phyloP scores from a whole-genome alignment of 64 coral and sea anemone species.

The Dendronephthya gigantea region DNA sequence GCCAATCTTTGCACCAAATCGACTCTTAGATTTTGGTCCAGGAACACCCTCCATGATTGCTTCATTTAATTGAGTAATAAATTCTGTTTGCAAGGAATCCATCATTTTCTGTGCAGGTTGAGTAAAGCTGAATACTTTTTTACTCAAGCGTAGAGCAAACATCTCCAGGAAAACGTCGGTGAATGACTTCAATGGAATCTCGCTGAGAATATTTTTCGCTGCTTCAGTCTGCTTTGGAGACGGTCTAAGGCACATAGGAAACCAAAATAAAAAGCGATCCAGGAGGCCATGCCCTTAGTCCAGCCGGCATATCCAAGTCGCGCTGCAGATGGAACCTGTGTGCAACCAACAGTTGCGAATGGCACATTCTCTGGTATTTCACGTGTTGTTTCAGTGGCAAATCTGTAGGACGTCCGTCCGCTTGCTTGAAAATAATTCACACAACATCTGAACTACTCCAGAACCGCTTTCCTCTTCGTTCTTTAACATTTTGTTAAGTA shows the following conservation, averaged over 20 bases:
- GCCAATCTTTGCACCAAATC: conserved; percentile 15
- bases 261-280: too few relatives aligned
- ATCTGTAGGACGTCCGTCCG: conserved; percentile 28
- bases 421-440: conserved; percentile 49
- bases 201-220: too few relatives aligned
- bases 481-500: conserved; percentile 52
- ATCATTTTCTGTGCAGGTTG: neutral
- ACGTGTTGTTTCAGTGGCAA: conserved; percentile 26
- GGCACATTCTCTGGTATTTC: conserved; percentile 40
- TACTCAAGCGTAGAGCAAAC: too few relatives aligned
- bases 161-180: too few relatives aligned
- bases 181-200: too few relatives aligned
- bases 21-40: conserved; percentile 18
- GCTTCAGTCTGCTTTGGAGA: too few relatives aligned
- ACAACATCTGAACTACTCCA: conserved; percentile 25
- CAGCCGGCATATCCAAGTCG: too few relatives aligned
- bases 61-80: neutral
- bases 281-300: too few relatives aligned
- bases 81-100: neutral
- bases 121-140: conserved; percentile 13
- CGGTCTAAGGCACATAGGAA: too few relatives aligned
- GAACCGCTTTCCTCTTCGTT: conserved; percentile 42
- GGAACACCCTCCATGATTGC: conserved; percentile 8
- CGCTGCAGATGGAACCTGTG: conserved; percentile 49
- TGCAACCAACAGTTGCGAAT: conserved; percentile 39